Base-by-base conservation (phyloP, 2,113 vertebrate species). In the Brachyhypopomus occidentalis region DNA sequence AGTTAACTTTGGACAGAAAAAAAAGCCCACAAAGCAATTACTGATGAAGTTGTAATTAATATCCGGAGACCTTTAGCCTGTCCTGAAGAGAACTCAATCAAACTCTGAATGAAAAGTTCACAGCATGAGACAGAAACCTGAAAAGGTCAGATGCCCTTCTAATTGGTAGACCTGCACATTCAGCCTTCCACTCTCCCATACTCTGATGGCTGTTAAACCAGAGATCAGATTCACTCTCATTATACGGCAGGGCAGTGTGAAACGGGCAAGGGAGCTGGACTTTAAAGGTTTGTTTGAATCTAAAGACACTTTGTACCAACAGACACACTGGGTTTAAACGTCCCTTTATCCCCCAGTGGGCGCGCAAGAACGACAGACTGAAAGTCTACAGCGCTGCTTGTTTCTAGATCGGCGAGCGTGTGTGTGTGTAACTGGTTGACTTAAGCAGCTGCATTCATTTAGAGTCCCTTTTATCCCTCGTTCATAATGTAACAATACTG, bases 61-160 rank as follows among this genome's bases (percentile, higher is more conserved):
- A 25, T 83, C 63, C 25, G 2, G 38, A 73, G 70, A 72, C 78
- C 78, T 80, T 80, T 77, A 36, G 38, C 66, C 45, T 9, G 25
- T 67, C 56, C 71, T 36, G 14, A 30, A 67, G 70, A 79, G 62
- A 83, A 72, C 52, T 74, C 81, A 67, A 62, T 78, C 82, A 48
- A 25, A 79, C 22, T 2, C 62, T 16, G 34, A 75, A 5, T 36
- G 70, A 80, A 80, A 80, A 80, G 76, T 83, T 83, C 76, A 74
- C 48, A 45, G 67, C 36, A 36, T 23, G 41, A 62, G 22, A 19
- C 22, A 7, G 62, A 41, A 64, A 70, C 19, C 41, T 55, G 78
- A 64, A 75, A 83, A 79, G 82, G 77, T 83, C 82, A 75, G 25
- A 17, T 22, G 67, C 41, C 2, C 12, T 63, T 48, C 48, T 72